These are phyloP conservation scores for Xenops minutus DNA, from an alignment of 2,797 vertebrate species.

Conservation along the genomic window DNA sequence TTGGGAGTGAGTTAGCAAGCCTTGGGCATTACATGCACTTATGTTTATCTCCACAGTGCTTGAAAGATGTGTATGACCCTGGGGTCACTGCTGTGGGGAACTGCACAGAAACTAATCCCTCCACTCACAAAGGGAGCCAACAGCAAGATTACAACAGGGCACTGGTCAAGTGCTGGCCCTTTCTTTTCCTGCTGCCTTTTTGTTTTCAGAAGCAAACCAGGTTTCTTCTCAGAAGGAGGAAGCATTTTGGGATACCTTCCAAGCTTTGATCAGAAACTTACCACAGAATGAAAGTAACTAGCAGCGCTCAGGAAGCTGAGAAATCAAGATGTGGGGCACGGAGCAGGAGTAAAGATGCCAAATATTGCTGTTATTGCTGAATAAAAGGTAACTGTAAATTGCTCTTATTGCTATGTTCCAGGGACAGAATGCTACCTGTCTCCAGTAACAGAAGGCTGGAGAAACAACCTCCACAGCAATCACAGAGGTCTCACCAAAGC, in stretches of 20 bases:
- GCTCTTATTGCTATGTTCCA: not conserved
- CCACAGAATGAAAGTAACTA: not conserved
- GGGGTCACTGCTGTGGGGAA: not conserved
- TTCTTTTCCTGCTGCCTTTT: not conserved
- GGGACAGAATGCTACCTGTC: not conserved
- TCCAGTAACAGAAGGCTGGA: not conserved
- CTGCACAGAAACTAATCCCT: not conserved
- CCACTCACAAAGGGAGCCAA: not conserved
- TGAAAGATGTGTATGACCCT: not conserved
- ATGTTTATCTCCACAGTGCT: fast-evolving
- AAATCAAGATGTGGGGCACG: not conserved
- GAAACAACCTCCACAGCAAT: not conserved
- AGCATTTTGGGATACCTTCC: not conserved
- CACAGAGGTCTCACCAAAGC: not conserved
- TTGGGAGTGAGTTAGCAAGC: not conserved
- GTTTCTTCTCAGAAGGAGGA: not conserved
- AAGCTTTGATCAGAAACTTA: not conserved
- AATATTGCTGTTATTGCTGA: not conserved
- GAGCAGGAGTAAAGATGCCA: not conserved
- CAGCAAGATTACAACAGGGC: not conserved
- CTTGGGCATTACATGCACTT: not conserved
- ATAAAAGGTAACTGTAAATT: not conserved
- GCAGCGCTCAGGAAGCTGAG: not conserved
- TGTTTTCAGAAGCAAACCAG: not conserved
- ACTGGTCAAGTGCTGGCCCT: not conserved